Evolutionary conservation across 2,888 invertebrate genomes (phyloP).

Genomic region (Dasysyrphus tricinctus): DNA sequence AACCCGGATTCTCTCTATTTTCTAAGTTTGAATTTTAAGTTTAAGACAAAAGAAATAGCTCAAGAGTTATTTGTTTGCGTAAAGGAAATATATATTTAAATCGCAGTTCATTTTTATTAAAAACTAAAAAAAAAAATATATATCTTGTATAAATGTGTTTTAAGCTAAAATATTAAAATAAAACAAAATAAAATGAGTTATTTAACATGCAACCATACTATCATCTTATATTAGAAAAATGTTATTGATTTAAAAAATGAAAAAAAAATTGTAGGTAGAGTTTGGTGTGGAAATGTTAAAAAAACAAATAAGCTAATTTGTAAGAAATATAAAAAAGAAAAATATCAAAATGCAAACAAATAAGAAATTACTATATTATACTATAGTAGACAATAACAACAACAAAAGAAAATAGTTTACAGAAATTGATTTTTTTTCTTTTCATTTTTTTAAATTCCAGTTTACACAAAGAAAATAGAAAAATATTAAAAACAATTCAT

Average conservation of each 20-base stretch:
- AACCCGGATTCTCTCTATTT: slow-evolving; percentile 31
- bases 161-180: slow-evolving; percentile 16
- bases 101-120: slow-evolving; percentile 27
- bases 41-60: slow-evolving; percentile 9
- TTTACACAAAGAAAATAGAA: slow-evolving; percentile 33
- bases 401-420: slow-evolving; percentile 32
- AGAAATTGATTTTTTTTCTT: not conserved
- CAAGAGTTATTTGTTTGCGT: slow-evolving; percentile 38
- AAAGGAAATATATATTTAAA: slow-evolving; percentile 26
- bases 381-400: slow-evolving; percentile 76
- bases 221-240: slow-evolving; percentile 59
- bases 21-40: slow-evolving; percentile 28
- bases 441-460: slow-evolving; percentile 3
- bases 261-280: slow-evolving; percentile 51
- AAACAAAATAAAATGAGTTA: slow-evolving; percentile 29
- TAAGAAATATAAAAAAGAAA: slow-evolving; percentile 40
- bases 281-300: slow-evolving; percentile 57
- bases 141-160: slow-evolving; percentile 67
- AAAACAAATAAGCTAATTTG: slow-evolving; percentile 38
- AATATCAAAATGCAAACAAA: slow-evolving; percentile 39
- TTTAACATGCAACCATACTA: slow-evolving; percentile 51
- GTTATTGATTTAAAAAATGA: slow-evolving; percentile 51
- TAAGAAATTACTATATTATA: slow-evolving; percentile 63
- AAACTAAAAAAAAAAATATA: slow-evolving; percentile 14
- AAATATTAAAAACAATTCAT: slow-evolving; percentile 5